These are phyloP conservation scores for Agrotis segetum DNA, from an alignment of 2,888 invertebrate species.

Conservation along the genomic window DNA sequence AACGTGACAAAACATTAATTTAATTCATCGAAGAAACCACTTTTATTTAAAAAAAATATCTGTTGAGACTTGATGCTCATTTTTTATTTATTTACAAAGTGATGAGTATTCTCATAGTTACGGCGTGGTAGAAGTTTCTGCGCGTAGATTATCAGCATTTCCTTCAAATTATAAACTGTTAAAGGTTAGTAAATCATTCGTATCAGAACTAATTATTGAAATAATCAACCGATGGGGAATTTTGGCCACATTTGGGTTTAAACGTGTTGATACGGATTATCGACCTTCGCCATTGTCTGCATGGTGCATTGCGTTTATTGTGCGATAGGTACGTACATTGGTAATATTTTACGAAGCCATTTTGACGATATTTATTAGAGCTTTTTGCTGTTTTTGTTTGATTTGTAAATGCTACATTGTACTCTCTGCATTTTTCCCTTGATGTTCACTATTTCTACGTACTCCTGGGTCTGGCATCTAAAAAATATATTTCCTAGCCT, in stretches of 20 bases:
- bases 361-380: slow-evolving; percentile 60
- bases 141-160: slow-evolving; percentile 85
- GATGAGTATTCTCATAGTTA: slow-evolving; percentile 90
- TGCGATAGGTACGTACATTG: slow-evolving; percentile 73
- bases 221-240: slow-evolving; percentile 35
- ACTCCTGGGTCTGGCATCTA: background rate
- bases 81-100: slow-evolving; percentile 91
- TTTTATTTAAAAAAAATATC: slow-evolving; percentile 87
- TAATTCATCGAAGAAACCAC: slow-evolving; percentile 87
- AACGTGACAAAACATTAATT: slow-evolving; percentile 89
- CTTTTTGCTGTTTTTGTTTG: slow-evolving; percentile 17
- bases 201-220: slow-evolving; percentile 47
- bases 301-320: slow-evolving; percentile 90
- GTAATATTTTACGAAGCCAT: slow-evolving; percentile 66
- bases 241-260: slow-evolving; percentile 60
- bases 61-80: slow-evolving; percentile 89
- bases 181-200: slow-evolving; percentile 83
- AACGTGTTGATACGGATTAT: slow-evolving; percentile 79
- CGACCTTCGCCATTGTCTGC: slow-evolving; percentile 91
- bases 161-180: slow-evolving; percentile 85
- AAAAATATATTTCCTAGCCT: background rate
- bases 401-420: background rate
- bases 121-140: slow-evolving; percentile 90
- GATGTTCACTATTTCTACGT: background rate
- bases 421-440: slow-evolving; percentile 3